phyloP scores from a whole-genome alignment of 2,797 vertebrate species.

The Oceanodroma leucorhoa region DNA sequence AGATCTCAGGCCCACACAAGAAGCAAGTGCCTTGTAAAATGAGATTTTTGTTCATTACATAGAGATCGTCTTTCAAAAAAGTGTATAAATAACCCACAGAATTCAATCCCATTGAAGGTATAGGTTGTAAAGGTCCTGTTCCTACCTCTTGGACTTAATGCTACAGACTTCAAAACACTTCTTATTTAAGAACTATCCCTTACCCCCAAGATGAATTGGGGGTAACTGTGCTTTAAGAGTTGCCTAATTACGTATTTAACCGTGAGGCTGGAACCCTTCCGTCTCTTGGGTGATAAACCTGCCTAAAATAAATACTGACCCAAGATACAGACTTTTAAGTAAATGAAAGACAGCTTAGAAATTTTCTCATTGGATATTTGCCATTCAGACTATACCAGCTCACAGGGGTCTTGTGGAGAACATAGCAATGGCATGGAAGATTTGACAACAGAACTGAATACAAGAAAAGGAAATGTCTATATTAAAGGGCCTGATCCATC shows the following conservation, averaged over 20 bases:
- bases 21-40: background rate
- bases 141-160: background rate
- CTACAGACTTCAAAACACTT: background rate
- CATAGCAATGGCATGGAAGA: background rate
- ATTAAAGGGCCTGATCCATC: background rate
- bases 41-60: background rate
- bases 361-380: constrained; percentile 60
- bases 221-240: background rate
- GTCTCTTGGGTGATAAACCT: constrained; percentile 35
- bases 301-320: constrained; percentile 34
- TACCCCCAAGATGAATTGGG: background rate
- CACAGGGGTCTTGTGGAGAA: background rate
- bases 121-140: background rate
- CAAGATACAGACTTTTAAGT: constrained; percentile 39
- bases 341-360: constrained; percentile 54
- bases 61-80: background rate
- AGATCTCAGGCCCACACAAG: background rate
- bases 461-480: background rate
- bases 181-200: background rate
- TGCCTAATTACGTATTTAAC: constrained; percentile 49
- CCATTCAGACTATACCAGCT: constrained; percentile 8
- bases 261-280: background rate
- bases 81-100: background rate
- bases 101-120: background rate
- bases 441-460: background rate